phyloP scores from a whole-genome alignment of 2,797 vertebrate species.

The Acropternis orthonyx region DNA sequence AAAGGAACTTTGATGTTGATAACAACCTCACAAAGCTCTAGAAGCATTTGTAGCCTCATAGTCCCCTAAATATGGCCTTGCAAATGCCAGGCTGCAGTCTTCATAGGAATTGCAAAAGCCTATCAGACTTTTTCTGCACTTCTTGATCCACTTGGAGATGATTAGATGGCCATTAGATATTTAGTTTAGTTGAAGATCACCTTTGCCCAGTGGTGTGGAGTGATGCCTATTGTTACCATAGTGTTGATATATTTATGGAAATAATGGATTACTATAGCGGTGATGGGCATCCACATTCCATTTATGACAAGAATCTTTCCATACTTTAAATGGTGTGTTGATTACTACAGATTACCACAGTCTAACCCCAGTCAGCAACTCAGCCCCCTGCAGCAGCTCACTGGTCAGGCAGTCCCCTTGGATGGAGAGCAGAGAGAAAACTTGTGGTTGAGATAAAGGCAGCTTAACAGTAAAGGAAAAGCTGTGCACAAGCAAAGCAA shows the following conservation, averaged over 20 bases:
- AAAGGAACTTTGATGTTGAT: neutral
- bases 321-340: too few species aligned
- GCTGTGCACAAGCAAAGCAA: neutral
- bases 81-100: neutral
- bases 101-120: neutral
- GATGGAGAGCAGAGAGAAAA: neutral
- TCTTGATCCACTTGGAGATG: neutral
- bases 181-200: neutral
- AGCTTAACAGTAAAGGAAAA: neutral
- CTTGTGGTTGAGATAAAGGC: neutral
- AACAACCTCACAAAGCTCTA: neutral
- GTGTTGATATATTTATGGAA: neutral
- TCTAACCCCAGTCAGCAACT: neutral
- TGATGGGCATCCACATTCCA: too few species aligned
- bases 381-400: accelerated
- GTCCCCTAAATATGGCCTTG: neutral
- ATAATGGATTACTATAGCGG: too few species aligned
- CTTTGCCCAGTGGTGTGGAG: neutral
- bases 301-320: too few species aligned
- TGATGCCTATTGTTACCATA: neutral
- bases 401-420: neutral
- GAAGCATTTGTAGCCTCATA: neutral
- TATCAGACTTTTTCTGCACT: neutral
- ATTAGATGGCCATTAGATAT: neutral
- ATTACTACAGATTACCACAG: too few species aligned